A percentile compares a stretch with the other conserved stretches of the same genome.
phyloP scores from a whole-genome alignment of 2,113 vertebrate genomes.

The Gavialis gangeticus region DNA sequence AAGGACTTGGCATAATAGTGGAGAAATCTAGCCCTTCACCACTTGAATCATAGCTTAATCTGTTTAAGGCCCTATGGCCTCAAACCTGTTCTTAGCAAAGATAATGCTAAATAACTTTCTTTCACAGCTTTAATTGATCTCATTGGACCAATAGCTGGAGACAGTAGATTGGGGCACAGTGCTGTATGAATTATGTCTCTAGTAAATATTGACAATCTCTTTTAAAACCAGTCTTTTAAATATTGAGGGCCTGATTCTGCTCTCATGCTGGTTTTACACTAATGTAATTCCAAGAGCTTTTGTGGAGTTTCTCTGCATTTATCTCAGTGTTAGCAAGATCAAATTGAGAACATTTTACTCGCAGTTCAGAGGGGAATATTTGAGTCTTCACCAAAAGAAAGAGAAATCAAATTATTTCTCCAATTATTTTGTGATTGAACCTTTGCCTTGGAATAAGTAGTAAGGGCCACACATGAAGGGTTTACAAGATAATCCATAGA shows the following conservation, averaged over 20 bases:
- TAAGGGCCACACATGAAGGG: background rate
- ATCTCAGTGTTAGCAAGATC: background rate
- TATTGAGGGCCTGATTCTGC: background rate
- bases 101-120: constrained; percentile 49
- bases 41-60: background rate
- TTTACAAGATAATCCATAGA: background rate
- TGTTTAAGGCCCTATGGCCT: background rate
- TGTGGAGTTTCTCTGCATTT: background rate
- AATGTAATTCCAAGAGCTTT: background rate
- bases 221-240: background rate
- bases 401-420: background rate
- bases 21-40: constrained; percentile 25
- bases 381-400: background rate
- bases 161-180: background rate
- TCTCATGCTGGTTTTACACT: background rate
- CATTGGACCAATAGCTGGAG: constrained; percentile 17
- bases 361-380: background rate
- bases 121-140: constrained; percentile 27
- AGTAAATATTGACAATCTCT: background rate
- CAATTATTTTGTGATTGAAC: background rate
- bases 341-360: background rate
- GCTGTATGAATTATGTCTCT: background rate
- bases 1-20: background rate
- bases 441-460: background rate
- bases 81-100: constrained; percentile 43